Base-by-base conservation (phyloP, 53 echinoderm and acorn worm genomes). In the Hippasteria phrygiana region DNA sequence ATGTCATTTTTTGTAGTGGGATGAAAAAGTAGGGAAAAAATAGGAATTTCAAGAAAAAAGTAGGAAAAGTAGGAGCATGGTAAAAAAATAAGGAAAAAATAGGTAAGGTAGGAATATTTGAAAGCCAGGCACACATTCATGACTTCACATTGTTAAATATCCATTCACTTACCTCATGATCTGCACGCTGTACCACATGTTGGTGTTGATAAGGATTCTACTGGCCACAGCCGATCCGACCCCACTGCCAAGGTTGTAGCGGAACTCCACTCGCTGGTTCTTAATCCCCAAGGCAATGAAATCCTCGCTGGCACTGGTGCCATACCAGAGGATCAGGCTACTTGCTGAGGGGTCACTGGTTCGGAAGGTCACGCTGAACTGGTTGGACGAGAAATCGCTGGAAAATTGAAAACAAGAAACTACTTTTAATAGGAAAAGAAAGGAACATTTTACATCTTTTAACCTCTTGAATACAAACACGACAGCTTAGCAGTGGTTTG, bases 271-370 rank as follows among this genome's bases (percentile, higher is more conserved):
- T 39, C 66, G 46, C 48, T 91, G 53, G 48, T 90, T 53, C 54
- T 88, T 87, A 53, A 98, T 62, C 9, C 98, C 98, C 16, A 98
- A 43, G 0, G 93, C 91, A 0, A 98, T 89, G 73, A 95, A 95
- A 76, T 96, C 93, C 17, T 46, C 73, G 64, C 87, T 75, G 37
- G 87, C 73, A n/a, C 90, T 78, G 27, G 33, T 78, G 27, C 98
- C 98, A 63, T 92, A 91, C 98, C 98, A 98, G 29, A 98, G 87
- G 27, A 98, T 56, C 18, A 98, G 80, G 63, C 91, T 91, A 40
- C 93, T 88, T 3, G 39, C 24, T 2, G 91, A 80, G 6, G 90
- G 83, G 62, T 91, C 83, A 36, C 62, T 80, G 38, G 91, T 42
- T 34, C 95, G 95, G 62, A 98, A 93, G 26, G 93, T 88, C 16